phyloP scores from a whole-genome alignment of 2,113 vertebrate species.

The Gavialis gangeticus region DNA sequence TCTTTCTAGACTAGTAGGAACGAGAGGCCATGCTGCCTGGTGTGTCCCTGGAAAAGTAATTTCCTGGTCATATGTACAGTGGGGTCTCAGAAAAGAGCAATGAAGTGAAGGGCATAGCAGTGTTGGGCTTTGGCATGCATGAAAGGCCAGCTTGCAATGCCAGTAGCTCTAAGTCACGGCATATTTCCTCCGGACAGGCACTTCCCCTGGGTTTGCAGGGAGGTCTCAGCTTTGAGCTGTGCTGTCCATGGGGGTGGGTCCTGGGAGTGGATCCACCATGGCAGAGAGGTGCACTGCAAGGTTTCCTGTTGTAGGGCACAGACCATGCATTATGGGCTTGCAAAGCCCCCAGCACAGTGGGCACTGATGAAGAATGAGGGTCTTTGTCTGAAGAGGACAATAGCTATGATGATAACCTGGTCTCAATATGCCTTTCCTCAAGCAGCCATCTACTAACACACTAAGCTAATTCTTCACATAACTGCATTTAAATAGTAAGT shows the following conservation, averaged over 20 bases:
- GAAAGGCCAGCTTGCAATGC: accelerated
- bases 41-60: not conserved
- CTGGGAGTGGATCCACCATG: not conserved
- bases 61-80: not conserved
- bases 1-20: not conserved
- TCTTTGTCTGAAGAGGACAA: not conserved
- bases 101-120: not conserved
- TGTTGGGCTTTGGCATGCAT: not conserved
- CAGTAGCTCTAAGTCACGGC: not conserved
- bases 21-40: not conserved
- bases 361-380: not conserved
- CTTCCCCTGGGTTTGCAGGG: not conserved
- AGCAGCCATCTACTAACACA: not conserved
- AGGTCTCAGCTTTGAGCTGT: not conserved
- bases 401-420: not conserved
- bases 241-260: not conserved
- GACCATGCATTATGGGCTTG: not conserved
- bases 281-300: not conserved
- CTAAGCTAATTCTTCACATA: not conserved
- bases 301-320: not conserved
- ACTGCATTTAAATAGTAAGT: not conserved
- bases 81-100: not conserved
- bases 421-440: not conserved
- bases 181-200: not conserved
- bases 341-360: not conserved